Conservation (phyloP, 2,888 invertebrate species). For the Ichneumoninae sp. region DNA sequence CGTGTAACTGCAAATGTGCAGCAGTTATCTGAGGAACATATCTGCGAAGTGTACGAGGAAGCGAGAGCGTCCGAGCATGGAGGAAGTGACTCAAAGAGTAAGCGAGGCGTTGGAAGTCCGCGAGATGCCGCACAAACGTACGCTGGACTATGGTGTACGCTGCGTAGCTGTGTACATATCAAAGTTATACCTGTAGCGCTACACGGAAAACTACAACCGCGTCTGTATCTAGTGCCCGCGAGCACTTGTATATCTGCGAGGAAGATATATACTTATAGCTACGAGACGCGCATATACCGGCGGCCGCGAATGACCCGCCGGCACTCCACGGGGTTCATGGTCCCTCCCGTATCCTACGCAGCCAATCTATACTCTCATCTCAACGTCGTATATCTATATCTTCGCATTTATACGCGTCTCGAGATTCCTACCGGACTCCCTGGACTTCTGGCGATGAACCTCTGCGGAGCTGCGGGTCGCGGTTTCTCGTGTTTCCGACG, state of each 20-base stretch:
- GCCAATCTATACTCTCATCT: conserved; percentile 60
- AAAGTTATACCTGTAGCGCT: conserved; percentile 2
- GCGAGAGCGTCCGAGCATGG: background rate
- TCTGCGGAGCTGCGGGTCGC: conserved; percentile 1
- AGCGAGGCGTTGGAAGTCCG: conserved; percentile 29
- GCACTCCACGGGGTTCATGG: conserved; percentile 60
- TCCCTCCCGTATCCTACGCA: conserved; percentile 54
- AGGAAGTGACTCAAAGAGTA: conserved; percentile 28
- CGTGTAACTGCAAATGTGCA: conserved; percentile 23
- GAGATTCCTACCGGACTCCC: conserved; percentile 22
- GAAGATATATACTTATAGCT: conserved; percentile 16
- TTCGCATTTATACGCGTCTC: conserved; percentile 36
- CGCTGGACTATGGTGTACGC: background rate
- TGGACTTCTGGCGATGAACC: conserved; percentile 13
- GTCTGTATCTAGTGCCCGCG: conserved; percentile 32
- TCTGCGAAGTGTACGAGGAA: conserved; percentile 4
- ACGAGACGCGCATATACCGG: conserved; percentile 45
- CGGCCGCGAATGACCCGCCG: conserved; percentile 60
- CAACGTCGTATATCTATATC: conserved; percentile 51
- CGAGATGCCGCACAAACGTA: conserved; percentile 1
- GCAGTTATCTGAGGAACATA: conserved; percentile 19
- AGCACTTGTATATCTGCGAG: conserved; percentile 21
- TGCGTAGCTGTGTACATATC: conserved; percentile 11
- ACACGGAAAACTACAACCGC: conserved; percentile 21
- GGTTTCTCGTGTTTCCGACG: conserved; percentile 1